Evolutionary conservation across 1,140 invertebrate species (phyloP).

Genomic region (Ostrea edulis): DNA sequence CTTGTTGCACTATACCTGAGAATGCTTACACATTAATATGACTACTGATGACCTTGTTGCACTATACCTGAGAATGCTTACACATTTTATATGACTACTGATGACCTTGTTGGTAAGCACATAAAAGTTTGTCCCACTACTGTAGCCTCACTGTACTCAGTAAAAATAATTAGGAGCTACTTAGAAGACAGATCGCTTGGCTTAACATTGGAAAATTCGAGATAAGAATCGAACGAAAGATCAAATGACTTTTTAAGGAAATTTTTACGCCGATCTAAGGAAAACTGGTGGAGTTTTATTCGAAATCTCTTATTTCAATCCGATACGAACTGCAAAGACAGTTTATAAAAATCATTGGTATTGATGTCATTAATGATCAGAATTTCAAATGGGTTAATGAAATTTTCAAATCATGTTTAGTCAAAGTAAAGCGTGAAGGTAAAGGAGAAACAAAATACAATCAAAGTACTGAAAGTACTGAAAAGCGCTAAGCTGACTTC

Average conservation of each 20-base stretch:
- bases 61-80: too few relatives aligned
- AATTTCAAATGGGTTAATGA: background rate
- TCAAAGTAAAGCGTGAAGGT: background rate
- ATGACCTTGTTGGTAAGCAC: too few relatives aligned
- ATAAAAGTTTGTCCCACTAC: too few relatives aligned
- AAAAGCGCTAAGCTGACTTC: too few relatives aligned
- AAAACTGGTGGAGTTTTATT: background rate
- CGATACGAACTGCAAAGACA: background rate
- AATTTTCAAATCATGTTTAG: background rate
- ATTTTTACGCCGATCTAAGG: background rate
- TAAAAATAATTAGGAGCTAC: background rate
- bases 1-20: too few relatives aligned
- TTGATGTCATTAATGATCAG: background rate
- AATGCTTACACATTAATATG: too few relatives aligned
- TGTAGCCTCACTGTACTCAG: too few relatives aligned
- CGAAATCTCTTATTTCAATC: background rate
- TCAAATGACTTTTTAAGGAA: background rate
- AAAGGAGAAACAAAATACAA: constrained; percentile 4
- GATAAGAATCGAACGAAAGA: background rate
- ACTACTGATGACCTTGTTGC: too few relatives aligned
- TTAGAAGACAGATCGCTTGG: background rate
- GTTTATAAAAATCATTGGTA: background rate
- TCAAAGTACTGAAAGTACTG: too few relatives aligned
- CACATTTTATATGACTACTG: too few relatives aligned
- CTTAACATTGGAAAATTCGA: background rate